Conservation (phyloP, 2,888 invertebrate genomes). For the Troides aeacus region DNA sequence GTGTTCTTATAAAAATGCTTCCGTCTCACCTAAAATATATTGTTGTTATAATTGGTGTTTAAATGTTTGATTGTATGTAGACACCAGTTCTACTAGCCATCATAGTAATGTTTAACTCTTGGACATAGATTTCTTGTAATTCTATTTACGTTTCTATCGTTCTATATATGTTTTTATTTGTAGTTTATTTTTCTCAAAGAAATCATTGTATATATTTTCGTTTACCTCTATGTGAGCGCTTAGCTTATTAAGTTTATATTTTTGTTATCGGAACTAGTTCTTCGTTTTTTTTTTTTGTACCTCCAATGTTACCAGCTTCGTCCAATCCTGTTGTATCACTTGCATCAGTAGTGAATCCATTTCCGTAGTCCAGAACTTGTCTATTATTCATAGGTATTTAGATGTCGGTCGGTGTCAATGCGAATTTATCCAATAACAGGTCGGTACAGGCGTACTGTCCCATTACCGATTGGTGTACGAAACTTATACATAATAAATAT, state of each 20-base stretch:
- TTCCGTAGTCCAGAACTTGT: too few species aligned
- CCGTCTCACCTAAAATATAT: background rate
- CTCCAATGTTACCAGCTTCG: conserved; percentile 26
- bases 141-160: conserved; percentile 33
- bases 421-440: conserved; percentile 19
- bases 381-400: too few species aligned
- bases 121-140: background rate
- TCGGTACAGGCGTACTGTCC: background rate
- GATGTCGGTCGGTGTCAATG: conserved; percentile 4
- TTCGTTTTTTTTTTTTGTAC: conserved; percentile 28
- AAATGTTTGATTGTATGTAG: conserved; percentile 15
- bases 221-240: conserved; percentile 38
- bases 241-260: conserved; percentile 48
- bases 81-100: background rate
- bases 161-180: conserved; percentile 18
- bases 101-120: background rate
- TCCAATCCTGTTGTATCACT: background rate
- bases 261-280: conserved; percentile 37
- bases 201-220: conserved; percentile 42
- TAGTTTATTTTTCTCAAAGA: conserved; percentile 32
- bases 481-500: conserved; percentile 24
- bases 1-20: conserved; percentile 6
- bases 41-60: conserved; percentile 8
- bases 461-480: conserved; percentile 15
- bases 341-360: too few species aligned